A percentile compares a stretch with the other conserved stretches of the same genome.
phyloP scores from a whole-genome alignment of 2,797 vertebrate genomes.

The Labeo calbasu region DNA sequence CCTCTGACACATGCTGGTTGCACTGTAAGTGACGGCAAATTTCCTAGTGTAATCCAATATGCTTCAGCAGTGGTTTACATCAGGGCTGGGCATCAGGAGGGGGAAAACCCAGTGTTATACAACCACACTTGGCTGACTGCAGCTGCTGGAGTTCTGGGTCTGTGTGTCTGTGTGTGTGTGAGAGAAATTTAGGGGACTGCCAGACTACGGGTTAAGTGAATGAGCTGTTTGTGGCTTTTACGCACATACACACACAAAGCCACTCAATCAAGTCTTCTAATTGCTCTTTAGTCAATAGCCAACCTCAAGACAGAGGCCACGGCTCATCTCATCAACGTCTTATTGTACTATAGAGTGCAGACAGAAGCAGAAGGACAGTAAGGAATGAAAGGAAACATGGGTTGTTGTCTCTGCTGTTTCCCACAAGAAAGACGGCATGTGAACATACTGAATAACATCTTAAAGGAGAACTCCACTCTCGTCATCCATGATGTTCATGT shows the following conservation, averaged over 20 bases:
- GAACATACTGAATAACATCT: not conserved
- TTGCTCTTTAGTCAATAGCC: constrained; percentile 36
- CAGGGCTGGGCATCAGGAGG: constrained; percentile 16
- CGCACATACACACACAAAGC: not conserved
- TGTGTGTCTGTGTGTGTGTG: constrained; percentile 31
- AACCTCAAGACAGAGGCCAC: constrained; percentile 40
- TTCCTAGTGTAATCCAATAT: constrained; percentile 50
- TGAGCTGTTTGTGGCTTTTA: constrained; percentile 16
- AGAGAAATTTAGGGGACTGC: constrained; percentile 30
- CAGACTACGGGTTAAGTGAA: constrained; percentile 24
- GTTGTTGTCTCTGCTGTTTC: constrained; percentile 11
- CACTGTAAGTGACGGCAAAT: constrained; percentile 22
- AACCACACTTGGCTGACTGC: constrained; percentile 24
- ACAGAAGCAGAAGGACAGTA: not conserved
- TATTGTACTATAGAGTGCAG: constrained; percentile 23
- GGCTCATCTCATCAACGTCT: constrained; percentile 33
- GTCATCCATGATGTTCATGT: too few species aligned
- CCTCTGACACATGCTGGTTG: constrained; percentile 5
- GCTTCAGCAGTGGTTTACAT: constrained; percentile 16
- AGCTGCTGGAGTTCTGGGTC: constrained; percentile 9
- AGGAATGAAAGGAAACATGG: not conserved
- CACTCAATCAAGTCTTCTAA: constrained; percentile 49
- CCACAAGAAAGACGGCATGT: not conserved
- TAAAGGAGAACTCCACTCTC: too few species aligned
- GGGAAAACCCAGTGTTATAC: constrained; percentile 15